Percentiles rank a stretch among this genome's conserved stretches.
Evolutionary conservation across 1,140 invertebrate species (phyloP).

Genomic region (Reticulitermes speratus): DNA sequence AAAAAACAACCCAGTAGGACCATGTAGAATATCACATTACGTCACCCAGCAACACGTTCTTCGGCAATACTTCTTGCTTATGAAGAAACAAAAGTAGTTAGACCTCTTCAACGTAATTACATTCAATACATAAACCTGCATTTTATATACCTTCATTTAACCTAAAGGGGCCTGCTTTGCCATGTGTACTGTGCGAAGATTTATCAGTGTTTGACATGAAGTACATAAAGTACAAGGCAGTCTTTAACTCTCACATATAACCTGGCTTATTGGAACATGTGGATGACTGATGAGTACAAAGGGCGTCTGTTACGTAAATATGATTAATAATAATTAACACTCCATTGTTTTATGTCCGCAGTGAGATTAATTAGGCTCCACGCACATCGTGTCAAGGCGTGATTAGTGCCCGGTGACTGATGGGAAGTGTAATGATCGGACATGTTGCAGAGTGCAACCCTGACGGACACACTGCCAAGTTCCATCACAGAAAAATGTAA

Average conservation of each 20-base stretch:
- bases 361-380: background rate
- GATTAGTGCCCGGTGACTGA: background rate
- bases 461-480: background rate
- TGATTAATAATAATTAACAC: slow-evolving; percentile 18
- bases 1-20: background rate
- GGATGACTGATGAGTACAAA: background rate
- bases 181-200: background rate
- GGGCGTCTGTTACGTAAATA: slow-evolving; percentile 11
- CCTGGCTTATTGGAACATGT: background rate
- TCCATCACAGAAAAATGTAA: background rate
- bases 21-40: too few species aligned
- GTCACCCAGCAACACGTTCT: background rate
- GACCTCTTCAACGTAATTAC: background rate
- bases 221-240: background rate
- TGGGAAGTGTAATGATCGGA: background rate
- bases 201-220: background rate
- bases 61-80: background rate
- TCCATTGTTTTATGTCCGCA: slow-evolving; percentile 1
- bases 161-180: background rate
- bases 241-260: background rate
- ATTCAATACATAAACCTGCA: background rate
- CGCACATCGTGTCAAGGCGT: background rate
- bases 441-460: background rate
- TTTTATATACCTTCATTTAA: background rate
- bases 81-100: background rate